Percentiles rank a stretch among this genome's conserved stretches.
phyloP scores from a whole-genome alignment of 2,797 vertebrate species.

The Pseudochaenichthys georgianus region DNA sequence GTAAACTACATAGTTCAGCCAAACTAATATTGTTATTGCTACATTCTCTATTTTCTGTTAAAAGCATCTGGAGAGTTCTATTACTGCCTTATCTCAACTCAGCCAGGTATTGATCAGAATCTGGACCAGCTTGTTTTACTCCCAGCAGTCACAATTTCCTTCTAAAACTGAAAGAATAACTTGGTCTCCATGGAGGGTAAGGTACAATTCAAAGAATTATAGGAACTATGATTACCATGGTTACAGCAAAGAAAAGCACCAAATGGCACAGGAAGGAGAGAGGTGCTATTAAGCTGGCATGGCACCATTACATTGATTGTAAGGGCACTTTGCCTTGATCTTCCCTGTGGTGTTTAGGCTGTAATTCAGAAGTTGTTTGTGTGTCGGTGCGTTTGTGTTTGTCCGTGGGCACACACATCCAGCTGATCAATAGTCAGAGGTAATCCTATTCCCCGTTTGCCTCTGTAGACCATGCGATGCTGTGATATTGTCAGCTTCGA shows the following conservation, averaged over 20 bases:
- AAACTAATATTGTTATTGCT: constrained; percentile 28
- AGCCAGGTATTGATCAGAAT: constrained; percentile 44
- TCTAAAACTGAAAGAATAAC: constrained; percentile 24
- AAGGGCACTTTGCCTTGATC: constrained; percentile 39
- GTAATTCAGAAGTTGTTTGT: constrained; percentile 30
- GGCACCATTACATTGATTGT: constrained; percentile 45
- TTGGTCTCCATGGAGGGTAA: neutral
- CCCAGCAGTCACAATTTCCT: constrained; percentile 31
- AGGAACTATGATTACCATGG: constrained; percentile 51
- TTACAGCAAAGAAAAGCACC: constrained; percentile 42
- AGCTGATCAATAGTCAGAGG: constrained; percentile 44
- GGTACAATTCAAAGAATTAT: constrained; percentile 39
- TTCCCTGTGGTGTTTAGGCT: constrained; percentile 28
- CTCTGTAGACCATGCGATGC: constrained; percentile 42
- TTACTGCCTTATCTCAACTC: constrained; percentile 32
- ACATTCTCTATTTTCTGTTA: constrained; percentile 11
- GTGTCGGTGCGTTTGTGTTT: constrained; percentile 10
- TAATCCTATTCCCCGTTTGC: constrained; percentile 47
- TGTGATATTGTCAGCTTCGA: constrained; percentile 56
- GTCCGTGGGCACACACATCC: neutral
- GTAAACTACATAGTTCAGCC: constrained; percentile 56
- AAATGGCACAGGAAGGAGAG: constrained; percentile 44
- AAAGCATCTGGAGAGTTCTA: constrained; percentile 13
- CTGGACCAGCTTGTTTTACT: constrained; percentile 3
- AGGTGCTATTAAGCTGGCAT: constrained; percentile 44